Conservation (phyloP, 2,797 vertebrate species). For the Mus caroli region DNA sequence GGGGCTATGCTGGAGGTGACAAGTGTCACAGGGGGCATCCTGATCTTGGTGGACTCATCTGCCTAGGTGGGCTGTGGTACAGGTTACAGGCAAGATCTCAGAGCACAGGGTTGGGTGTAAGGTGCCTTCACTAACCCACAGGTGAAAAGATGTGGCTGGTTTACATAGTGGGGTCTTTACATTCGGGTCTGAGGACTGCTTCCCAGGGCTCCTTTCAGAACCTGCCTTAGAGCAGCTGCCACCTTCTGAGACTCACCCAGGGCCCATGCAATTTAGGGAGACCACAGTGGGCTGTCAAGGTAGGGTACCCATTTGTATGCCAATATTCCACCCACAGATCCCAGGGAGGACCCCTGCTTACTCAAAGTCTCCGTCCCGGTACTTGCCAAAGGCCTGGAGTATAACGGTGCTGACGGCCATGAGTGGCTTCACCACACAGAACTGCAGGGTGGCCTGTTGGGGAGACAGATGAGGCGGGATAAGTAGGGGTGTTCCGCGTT, state of each 20-base stretch:
- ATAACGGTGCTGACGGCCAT: conserved; percentile 97
- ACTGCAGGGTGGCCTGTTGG: conserved; percentile 96
- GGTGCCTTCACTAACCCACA: neutral
- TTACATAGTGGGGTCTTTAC: neutral
- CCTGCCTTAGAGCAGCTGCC: neutral
- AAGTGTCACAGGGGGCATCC: neutral
- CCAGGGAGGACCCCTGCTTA: conserved; percentile 86
- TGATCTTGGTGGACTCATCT: neutral
- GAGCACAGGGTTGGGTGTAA: rapidly evolving
- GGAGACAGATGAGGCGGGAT: conserved; percentile 36
- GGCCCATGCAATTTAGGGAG: neutral
- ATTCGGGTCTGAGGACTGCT: rapidly evolving
- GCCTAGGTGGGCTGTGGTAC: rapidly evolving
- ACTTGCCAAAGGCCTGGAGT: conserved; percentile 97
- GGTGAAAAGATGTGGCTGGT: neutral
- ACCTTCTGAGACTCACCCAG: neutral
- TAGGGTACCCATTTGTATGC: neutral
- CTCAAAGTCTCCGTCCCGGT: conserved; percentile 98
- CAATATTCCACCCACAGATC: neutral
- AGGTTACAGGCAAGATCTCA: neutral
- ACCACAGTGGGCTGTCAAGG: neutral
- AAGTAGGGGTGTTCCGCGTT: neutral
- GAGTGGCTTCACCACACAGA: conserved; percentile 98
- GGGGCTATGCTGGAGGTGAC: neutral
- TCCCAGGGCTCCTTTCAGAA: neutral